These are phyloP conservation scores for Leptoteleia sp. DNA, from an alignment of 1,140 invertebrate species.

Conservation along the genomic window DNA sequence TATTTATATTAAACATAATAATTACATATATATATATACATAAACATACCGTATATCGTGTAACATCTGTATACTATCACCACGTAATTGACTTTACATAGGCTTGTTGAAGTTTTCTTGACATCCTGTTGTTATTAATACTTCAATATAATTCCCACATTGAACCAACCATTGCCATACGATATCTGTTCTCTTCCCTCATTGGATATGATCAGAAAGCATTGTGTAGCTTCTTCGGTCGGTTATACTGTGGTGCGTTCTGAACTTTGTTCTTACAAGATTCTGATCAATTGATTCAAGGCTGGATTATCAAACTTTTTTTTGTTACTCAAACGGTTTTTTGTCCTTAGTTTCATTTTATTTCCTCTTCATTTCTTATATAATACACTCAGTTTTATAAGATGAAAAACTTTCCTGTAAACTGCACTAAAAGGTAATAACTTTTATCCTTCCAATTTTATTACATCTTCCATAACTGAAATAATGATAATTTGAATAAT, in stretches of 20 bases:
- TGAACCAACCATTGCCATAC: no score
- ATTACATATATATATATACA: constrained; percentile 34
- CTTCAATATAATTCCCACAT: constrained; percentile 23
- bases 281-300: constrained; percentile 35
- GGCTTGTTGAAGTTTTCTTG: constrained; percentile 53
- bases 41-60: constrained; percentile 33
- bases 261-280: constrained; percentile 18
- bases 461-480: no score
- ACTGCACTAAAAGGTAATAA: no score
- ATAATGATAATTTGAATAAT: no score
- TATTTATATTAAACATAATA: constrained; percentile 15
- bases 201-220: not conserved
- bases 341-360: no score
- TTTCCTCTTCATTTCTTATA: no score
- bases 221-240: constrained; percentile 54
- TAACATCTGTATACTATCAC: constrained; percentile 49
- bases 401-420: no score
- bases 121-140: constrained; percentile 34
- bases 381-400: no score
- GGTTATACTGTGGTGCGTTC: constrained; percentile 48
- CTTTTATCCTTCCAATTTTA: no score
- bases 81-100: constrained; percentile 50
- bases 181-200: not conserved
- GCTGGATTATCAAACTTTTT: constrained; percentile 7
- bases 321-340: no score